Percentiles rank a stretch among this genome's conserved stretches.
These are phyloP conservation scores for Tenthredo mesomela DNA, from an alignment of 2,888 invertebrate species.

Conservation along the genomic window DNA sequence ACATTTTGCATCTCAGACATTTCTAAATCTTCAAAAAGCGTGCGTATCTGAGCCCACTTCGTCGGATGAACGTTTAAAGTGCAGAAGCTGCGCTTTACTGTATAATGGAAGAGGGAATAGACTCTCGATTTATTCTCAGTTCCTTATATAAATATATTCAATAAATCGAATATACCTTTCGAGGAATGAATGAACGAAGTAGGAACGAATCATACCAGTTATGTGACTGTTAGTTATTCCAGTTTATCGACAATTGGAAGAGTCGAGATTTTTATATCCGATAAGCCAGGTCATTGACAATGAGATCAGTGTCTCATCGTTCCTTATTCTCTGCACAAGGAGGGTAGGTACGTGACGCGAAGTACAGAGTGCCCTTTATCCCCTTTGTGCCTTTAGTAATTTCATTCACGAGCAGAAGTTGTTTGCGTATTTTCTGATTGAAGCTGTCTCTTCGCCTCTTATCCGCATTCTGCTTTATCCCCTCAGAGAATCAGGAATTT, in stretches of 20 bases:
- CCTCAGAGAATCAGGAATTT: constrained; percentile 11
- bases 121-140: not conserved
- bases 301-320: constrained; percentile 28
- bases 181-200: not conserved
- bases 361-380: constrained; percentile 44
- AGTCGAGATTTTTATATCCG: constrained; percentile 18
- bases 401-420: constrained; percentile 50
- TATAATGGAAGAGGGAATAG: not conserved
- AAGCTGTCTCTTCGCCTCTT: constrained; percentile 30
- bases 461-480: constrained; percentile 41
- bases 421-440: constrained; percentile 47
- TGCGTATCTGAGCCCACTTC: not conserved
- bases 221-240: not conserved
- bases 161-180: not conserved
- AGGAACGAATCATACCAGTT: not conserved
- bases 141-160: not conserved
- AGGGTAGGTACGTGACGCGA: constrained; percentile 32
- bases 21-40: not conserved
- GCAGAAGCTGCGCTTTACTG: not conserved
- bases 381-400: constrained; percentile 45
- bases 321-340: constrained; percentile 23
- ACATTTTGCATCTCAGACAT: constrained; percentile 20
- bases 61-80: not conserved
- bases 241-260: not conserved
- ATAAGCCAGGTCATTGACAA: constrained; percentile 27